phyloP scores from a whole-genome alignment of 2,113 vertebrate genomes.

The Bombycilla garrulus region DNA sequence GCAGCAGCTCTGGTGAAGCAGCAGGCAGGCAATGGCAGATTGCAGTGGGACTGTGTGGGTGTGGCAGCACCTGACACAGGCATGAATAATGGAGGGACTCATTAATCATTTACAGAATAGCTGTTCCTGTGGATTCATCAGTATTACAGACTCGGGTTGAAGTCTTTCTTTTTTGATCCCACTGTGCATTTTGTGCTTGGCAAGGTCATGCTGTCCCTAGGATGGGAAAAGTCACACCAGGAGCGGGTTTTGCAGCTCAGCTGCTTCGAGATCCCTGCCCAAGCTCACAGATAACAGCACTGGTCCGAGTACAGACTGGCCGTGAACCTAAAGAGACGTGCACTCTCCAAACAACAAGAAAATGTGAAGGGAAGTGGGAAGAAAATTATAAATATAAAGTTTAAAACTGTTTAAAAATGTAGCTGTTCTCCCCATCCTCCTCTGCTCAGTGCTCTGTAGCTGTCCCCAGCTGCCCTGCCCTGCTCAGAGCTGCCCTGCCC shows the following conservation, averaged over 20 bases:
- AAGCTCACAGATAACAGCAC: background rate
- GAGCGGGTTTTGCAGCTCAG: background rate
- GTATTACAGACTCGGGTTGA: background rate
- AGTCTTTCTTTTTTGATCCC: background rate
- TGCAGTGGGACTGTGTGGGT: background rate
- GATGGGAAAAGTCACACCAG: background rate
- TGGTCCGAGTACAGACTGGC: rapidly evolving
- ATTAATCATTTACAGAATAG: slow-evolving; percentile 48
- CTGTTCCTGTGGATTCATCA: background rate
- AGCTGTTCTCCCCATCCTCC: rapidly evolving
- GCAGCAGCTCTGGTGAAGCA: background rate
- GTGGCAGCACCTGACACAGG: background rate
- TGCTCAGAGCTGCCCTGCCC: too few species aligned
- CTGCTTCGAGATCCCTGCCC: background rate
- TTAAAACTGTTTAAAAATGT: background rate
- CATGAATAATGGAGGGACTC: slow-evolving; percentile 27
- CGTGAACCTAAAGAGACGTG: rapidly evolving
- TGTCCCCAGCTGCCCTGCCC: background rate
- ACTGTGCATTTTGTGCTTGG: background rate
- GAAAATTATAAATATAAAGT: background rate
- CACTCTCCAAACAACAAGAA: background rate
- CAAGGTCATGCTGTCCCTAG: background rate
- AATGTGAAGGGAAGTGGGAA: rapidly evolving
- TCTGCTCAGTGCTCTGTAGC: rapidly evolving
- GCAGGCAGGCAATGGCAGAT: background rate